Evolutionary conservation across 1,140 invertebrate genomes (phyloP).

Genomic region (Belonocnema kinseyi): DNA sequence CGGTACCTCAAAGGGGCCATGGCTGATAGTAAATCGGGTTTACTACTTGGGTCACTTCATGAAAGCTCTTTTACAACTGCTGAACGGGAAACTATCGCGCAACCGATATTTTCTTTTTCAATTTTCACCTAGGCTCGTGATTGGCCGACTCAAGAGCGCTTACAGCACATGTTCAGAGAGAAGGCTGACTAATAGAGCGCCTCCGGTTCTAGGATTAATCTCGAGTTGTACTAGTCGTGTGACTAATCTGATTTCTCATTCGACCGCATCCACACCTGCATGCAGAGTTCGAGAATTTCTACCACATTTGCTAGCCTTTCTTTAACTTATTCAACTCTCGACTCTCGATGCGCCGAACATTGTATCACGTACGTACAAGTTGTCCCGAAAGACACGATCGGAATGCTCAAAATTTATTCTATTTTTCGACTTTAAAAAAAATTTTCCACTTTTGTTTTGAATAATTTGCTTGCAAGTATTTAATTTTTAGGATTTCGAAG

Average conservation of each 20-base stretch:
- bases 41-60: conserved; percentile 35
- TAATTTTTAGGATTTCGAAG: not conserved
- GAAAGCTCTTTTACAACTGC: conserved; percentile 37
- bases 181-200: conserved; percentile 13
- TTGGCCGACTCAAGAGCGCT: conserved; percentile 12
- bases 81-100: conserved; percentile 10
- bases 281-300: conserved; percentile 49
- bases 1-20: conserved; percentile 55
- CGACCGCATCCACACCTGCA: conserved; percentile 42
- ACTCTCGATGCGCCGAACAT: conserved; percentile 46
- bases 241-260: conserved; percentile 42
- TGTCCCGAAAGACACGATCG: not conserved
- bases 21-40: conserved; percentile 34
- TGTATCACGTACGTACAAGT: conserved; percentile 59
- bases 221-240: conserved; percentile 21
- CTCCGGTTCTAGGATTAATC: conserved; percentile 31
- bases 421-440: not conserved
- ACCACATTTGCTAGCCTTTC: conserved; percentile 50
- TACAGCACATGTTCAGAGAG: conserved; percentile 33
- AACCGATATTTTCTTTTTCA: not conserved
- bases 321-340: conserved; percentile 47
- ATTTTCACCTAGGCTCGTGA: not conserved
- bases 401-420: not conserved
- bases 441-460: not conserved
- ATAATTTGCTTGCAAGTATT: not conserved